Conservation (phyloP, 2,888 invertebrate genomes). For the Cecidostiba fungosa region DNA sequence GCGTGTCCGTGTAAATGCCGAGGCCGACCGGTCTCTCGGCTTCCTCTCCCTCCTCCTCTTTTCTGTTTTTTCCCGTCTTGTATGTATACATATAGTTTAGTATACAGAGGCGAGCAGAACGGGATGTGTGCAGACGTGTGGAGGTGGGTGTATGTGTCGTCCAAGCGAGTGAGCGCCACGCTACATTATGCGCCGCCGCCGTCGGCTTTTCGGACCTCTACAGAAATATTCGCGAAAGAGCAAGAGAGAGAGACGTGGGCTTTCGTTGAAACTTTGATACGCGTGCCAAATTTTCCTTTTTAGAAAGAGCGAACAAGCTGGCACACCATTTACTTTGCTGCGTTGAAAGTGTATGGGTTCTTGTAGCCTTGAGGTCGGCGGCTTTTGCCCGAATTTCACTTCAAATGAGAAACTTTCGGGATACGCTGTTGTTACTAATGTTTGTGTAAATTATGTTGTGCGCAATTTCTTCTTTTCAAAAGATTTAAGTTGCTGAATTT, state of each 20-base stretch:
- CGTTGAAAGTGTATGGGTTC: constrained; percentile 2
- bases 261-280: constrained; percentile 36
- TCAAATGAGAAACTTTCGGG: neutral
- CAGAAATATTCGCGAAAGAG: neutral
- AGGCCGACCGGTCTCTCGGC: constrained; percentile 49
- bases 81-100: constrained; percentile 6
- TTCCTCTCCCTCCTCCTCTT: constrained; percentile 9
- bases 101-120: neutral
- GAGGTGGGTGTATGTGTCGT: constrained; percentile 17
- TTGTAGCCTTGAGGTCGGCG: neutral
- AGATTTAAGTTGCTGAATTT: neutral
- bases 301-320: neutral
- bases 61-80: constrained; percentile 2
- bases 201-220: neutral
- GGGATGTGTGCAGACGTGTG: neutral
- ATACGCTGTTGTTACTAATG: neutral
- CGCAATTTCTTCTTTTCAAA: neutral
- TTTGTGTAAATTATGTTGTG: neutral
- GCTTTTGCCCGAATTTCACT: neutral
- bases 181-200: constrained; percentile 5
- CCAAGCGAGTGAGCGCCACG: constrained; percentile 13
- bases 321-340: neutral
- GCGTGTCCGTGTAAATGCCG: constrained; percentile 26
- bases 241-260: neutral
- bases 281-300: constrained; percentile 36